Evolutionary conservation across 2,113 vertebrate species (phyloP), one percentile per base, ranked within the genome.

Genomic region (Phaethon lepturus): DNA sequence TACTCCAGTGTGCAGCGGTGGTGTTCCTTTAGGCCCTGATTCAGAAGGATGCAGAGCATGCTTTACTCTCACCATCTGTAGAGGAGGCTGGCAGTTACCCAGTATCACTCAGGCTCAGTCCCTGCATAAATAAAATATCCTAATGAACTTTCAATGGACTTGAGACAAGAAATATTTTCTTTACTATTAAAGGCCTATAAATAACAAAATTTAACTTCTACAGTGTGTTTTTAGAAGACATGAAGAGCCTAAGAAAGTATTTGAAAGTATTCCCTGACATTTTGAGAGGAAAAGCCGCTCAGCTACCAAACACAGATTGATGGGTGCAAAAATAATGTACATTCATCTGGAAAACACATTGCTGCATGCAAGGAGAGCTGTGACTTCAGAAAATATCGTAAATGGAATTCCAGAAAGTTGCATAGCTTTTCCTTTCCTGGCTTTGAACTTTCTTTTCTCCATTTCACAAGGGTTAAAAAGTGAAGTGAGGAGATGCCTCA

Each of bases 401-500:
- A 82, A 53, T 0, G 5, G 60, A 67, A 58, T 86, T 91, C 89
- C 93, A 90, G 91, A 86, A 35, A 40, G 49, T 23, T 69, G 40
- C 72, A 9, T 13, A 13, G 68, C 33, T 47, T 64, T 86, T 19
- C 71, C 29, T 42, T 74, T 44, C 58, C 33, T 72, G 63, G 40
- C 74, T 85, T 92, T 26, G 45, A 71, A 24, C 69, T 68, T 25
- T n/a, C 49, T 44, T 45, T 45, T 44, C 68, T 56, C 69, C 47
- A 11, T 67, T 86, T 60, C 68, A 15, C 29, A 88, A 86, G 95
- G 77, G 93, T 94, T 94, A 82, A 96, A 68, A 78, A 74, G 13
- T 22, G 16, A n/a, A 74, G 42, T 2, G 56, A 58, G 88, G 95
- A 89, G 82, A 87, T 88, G 87, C 91, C 50, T 81, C 31, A 29